Base-by-base conservation (phyloP, 2,797 vertebrate genomes). In the Echeneis naucrates region DNA sequence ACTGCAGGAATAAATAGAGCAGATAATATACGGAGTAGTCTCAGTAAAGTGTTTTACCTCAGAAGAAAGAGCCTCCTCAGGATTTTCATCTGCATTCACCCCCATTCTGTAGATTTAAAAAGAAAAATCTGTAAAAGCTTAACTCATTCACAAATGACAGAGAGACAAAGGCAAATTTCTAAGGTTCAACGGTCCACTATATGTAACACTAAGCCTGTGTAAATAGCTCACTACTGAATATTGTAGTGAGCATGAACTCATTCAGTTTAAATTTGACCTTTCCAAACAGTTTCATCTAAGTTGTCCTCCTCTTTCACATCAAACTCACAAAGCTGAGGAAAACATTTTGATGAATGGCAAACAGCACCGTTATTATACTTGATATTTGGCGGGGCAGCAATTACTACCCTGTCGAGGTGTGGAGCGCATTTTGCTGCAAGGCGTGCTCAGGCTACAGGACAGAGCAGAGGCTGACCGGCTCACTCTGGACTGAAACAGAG, bases 41-140 rank as follows among this genome's bases (percentile, higher is more conserved):
- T 17, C 24, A 53, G 27, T 42, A 68, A 57, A 27, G 24, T 8
- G 38, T 5, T 55, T 91, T 94, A 93, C 95, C 95, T 95, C 89
- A 32, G 63, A 77, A 68, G 85, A 72, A 74, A 83, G 78, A 54
- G 88, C 82, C 66, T 93, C 82, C 66, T 93, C 93, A 64, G 90
- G 76, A 47, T 87, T 91, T 82, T 94, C 94, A 57, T 95, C 94
- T 77, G 85, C 87, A 78, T 96, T 93, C 62, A 95, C 38, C 2
- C 89, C 92, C 65, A 94, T 88, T 86, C 95, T 96, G 87, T 69
- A 55, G 52, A 74, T n/a, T n/a, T n/a, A 64, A 64, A 81, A 55
- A 62, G 51, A 35, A 61, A 24, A 6, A 13, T 23, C 4, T 68
- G 35, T 77, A 7, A 86, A 56, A 68, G 14, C n/a, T n/a, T 33